phyloP scores from a whole-genome alignment of 2,113 vertebrate genomes.

The Ptilorrhoa leucosticta region DNA sequence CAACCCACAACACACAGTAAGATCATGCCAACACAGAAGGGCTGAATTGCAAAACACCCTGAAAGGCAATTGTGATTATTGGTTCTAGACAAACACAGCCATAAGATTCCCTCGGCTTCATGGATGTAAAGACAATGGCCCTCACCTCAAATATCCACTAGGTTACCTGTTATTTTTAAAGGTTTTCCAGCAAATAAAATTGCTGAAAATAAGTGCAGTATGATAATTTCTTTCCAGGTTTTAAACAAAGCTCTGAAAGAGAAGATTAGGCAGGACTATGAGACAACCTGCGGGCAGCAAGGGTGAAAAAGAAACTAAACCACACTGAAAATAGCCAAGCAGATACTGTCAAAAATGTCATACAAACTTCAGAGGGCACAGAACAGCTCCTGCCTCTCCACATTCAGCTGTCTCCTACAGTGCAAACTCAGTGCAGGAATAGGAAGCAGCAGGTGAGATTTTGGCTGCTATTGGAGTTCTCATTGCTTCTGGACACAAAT shows the following conservation, averaged over 20 bases:
- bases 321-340: neutral
- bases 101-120: neutral
- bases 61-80: neutral
- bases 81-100: neutral
- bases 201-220: neutral
- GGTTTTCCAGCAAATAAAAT: neutral
- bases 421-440: neutral
- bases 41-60: neutral
- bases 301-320: neutral
- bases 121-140: neutral
- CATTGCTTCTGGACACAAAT: neutral
- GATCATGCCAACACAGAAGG: neutral
- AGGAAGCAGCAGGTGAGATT: neutral
- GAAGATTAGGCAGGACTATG: neutral
- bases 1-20: neutral
- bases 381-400: neutral
- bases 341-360: neutral
- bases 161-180: neutral
- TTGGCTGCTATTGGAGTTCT: neutral
- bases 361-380: neutral
- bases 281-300: neutral
- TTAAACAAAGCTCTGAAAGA: neutral
- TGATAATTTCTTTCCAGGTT: neutral
- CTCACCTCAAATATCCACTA: neutral
- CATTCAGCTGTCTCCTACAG: neutral